phyloP scores from a whole-genome alignment of 2,797 vertebrate genomes.

The Mormyrus proboscirostris region DNA sequence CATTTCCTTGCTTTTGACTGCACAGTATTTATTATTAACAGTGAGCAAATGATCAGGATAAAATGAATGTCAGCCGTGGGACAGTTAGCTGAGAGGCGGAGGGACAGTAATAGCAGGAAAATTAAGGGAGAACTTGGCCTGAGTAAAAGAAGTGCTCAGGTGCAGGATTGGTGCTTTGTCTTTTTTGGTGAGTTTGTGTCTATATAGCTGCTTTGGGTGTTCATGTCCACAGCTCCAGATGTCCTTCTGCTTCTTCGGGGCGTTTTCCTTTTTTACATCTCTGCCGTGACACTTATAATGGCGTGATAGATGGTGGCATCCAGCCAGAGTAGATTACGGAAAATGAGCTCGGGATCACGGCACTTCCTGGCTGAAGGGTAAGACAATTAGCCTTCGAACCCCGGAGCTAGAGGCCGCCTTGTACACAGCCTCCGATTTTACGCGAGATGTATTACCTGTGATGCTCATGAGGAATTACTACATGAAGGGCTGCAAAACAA shows the following conservation, averaged over 20 bases:
- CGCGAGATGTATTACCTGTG: neutral
- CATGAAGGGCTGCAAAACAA: neutral
- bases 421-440: neutral
- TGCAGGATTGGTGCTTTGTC: neutral
- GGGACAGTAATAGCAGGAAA: neutral
- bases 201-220: neutral
- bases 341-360: neutral
- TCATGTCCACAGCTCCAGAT: neutral
- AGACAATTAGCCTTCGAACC: neutral
- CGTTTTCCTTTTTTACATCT: neutral
- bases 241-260: neutral
- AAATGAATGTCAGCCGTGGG: neutral
- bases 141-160: neutral
- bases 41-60: neutral
- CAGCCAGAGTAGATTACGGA: neutral
- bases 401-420: neutral
- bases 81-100: neutral
- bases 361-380: constrained; percentile 8
- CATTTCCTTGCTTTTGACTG: neutral
- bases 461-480: neutral
- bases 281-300: neutral
- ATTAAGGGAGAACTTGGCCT: neutral
- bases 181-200: neutral
- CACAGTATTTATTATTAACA: neutral
- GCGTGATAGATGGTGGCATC: neutral